phyloP scores from a whole-genome alignment of 1,140 invertebrate genomes.

The Batillaria attramentaria region DNA sequence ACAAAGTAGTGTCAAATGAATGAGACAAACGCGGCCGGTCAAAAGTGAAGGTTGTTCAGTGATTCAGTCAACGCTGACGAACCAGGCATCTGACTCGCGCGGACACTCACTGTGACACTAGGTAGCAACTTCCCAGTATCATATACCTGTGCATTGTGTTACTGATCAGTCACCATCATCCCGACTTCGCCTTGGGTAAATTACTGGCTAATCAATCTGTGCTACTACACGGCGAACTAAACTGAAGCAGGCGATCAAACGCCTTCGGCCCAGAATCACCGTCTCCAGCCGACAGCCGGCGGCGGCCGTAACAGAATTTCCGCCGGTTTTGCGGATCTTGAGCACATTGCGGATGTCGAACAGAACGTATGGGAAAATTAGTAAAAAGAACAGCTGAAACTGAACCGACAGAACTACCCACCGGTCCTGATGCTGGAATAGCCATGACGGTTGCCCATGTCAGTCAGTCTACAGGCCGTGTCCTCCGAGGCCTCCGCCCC shows the following conservation, averaged over 20 bases:
- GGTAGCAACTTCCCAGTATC: no score
- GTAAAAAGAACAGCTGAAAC: not conserved
- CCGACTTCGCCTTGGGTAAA: not conserved
- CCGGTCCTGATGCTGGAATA: not conserved
- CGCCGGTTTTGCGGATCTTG: not conserved
- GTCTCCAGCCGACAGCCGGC: not conserved
- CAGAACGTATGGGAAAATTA: not conserved
- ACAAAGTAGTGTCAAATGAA: no score
- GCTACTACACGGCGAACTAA: no score
- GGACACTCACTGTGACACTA: no score
- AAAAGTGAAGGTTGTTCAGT: no score
- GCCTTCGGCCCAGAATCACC: not conserved
- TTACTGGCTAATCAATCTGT: no score
- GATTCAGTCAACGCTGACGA: no score
- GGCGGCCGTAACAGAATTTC: not conserved
- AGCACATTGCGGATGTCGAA: not conserved
- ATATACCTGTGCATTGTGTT: not conserved
- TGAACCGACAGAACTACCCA: not conserved
- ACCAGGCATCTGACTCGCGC: no score
- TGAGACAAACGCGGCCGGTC: no score
- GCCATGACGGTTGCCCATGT: not conserved
- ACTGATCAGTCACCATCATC: not conserved
- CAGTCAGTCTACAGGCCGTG: not conserved
- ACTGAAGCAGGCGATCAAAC: no score
- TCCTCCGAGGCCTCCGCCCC: not conserved